phyloP scores from a whole-genome alignment of 1,140 invertebrate genomes.

The Neotoxoptera formosana region DNA sequence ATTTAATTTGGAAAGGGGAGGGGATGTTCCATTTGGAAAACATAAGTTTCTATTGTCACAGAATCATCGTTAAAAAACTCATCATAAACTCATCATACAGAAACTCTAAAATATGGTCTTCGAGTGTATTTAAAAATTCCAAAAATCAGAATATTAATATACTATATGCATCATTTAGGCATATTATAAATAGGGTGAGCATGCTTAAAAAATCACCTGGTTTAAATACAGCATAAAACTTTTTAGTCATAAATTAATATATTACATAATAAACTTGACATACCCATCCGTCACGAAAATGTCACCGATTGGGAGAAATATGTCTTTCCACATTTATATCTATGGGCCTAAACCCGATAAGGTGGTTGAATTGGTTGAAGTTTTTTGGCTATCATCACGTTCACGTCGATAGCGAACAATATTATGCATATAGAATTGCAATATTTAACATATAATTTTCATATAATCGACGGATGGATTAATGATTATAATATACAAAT shows the following conservation, averaged over 20 bases:
- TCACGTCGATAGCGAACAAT: neutral
- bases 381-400: neutral
- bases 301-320: neutral
- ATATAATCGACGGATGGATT: neutral
- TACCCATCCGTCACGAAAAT: neutral
- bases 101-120: too few species aligned
- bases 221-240: too few species aligned
- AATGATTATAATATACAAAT: slow-evolving; percentile 22
- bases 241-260: neutral
- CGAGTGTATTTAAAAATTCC: too few species aligned
- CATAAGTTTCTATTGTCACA: too few species aligned
- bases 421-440: neutral
- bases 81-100: too few species aligned
- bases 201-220: too few species aligned
- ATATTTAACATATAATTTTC: neutral
- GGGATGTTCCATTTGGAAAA: too few species aligned
- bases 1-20: too few species aligned
- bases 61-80: too few species aligned
- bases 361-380: neutral
- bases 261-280: neutral
- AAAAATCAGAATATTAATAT: too few species aligned
- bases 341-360: neutral
- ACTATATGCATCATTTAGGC: too few species aligned
- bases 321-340: neutral
- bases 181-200: too few species aligned